Conservation (phyloP, 2,797 vertebrate genomes). For the Sebastes taczanowskii region DNA sequence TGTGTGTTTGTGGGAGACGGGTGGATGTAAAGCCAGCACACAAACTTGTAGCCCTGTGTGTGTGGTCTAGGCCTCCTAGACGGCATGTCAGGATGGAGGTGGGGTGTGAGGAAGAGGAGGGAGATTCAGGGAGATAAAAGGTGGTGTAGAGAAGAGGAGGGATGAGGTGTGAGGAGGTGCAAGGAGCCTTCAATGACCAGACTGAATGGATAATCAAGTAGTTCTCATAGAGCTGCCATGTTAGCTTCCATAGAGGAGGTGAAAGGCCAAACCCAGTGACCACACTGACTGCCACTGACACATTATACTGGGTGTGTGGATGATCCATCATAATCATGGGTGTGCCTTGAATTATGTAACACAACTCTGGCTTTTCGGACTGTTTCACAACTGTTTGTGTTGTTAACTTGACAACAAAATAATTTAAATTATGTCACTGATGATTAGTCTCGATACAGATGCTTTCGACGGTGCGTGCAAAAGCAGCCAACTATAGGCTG, state of each 20-base stretch:
- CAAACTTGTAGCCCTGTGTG: background rate
- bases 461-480: no score
- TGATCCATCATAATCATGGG: background rate
- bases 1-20: background rate
- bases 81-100: background rate
- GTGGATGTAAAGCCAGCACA: background rate
- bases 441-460: no score
- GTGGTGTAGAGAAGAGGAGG: background rate
- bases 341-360: background rate
- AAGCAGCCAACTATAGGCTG: no score
- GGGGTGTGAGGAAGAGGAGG: background rate
- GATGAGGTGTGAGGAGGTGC: background rate
- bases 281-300: background rate
- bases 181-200: background rate
- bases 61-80: background rate
- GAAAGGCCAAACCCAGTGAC: background rate
- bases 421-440: background rate
- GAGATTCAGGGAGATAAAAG: background rate
- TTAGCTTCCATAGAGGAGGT: background rate
- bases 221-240: constrained; percentile 9
- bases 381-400: background rate
- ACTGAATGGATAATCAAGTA: background rate
- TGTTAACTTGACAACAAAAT: background rate
- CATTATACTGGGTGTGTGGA: background rate
- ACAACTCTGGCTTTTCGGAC: background rate